Percentiles rank a stretch among this genome's conserved stretches.
Evolutionary conservation across 2,888 invertebrate species (phyloP).

Genomic region (Amaurobius ferox): DNA sequence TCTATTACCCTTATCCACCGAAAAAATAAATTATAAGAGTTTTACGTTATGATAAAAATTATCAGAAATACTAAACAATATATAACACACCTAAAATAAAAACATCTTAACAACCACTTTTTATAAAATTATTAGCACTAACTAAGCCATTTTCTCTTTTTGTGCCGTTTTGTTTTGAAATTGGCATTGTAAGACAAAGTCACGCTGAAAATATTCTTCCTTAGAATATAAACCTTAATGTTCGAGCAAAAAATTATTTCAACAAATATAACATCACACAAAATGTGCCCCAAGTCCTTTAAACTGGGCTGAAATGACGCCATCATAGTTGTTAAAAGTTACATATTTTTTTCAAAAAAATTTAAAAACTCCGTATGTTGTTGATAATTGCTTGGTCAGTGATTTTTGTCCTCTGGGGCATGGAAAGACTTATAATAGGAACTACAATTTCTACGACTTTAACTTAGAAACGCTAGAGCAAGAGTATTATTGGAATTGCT

Average conservation of each 20-base stretch:
- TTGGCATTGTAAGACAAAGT: constrained; percentile 9
- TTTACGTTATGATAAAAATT: too few species aligned
- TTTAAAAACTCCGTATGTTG: not conserved
- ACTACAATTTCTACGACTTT: too few species aligned
- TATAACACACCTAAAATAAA: too few species aligned
- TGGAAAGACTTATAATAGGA: too few species aligned
- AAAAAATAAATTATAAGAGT: too few species aligned
- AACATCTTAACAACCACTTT: too few species aligned
- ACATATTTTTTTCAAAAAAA: not conserved
- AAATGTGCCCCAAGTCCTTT: constrained; percentile 8
- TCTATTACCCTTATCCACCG: too few species aligned
- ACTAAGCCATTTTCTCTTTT: not conserved
- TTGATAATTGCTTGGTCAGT: not conserved
- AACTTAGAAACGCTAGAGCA: too few species aligned
- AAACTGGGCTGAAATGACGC: not conserved
- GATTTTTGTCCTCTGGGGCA: not conserved
- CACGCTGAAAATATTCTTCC: not conserved
- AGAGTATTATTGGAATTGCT: too few species aligned
- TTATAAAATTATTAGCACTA: not conserved
- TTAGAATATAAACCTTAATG: not conserved
- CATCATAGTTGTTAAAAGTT: not conserved
- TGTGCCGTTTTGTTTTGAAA: not conserved
- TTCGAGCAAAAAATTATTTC: not conserved
- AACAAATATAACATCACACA: constrained; percentile 3
- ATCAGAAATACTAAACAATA: too few species aligned